Base-by-base conservation (phyloP, 2,113 vertebrate species). In the Caranx ignobilis region DNA sequence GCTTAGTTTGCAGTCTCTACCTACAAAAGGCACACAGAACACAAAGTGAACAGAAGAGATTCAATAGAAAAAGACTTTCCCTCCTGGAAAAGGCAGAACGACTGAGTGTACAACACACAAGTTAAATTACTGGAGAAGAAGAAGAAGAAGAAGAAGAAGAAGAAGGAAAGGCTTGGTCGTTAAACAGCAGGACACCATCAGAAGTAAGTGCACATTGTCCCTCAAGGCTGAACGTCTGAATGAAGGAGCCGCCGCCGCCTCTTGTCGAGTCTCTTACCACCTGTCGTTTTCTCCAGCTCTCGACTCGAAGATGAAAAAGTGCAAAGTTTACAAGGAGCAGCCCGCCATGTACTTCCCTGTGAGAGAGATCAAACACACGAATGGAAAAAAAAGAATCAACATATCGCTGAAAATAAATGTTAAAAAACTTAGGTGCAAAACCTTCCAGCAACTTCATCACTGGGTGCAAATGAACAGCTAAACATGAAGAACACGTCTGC, bases 281-380 rank as follows among this genome's bases (percentile, higher is more conserved):
- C 52, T 35, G 4, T 32, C 47, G 26, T 26, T 26, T 26, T 32
- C 19, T 72, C 18, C 26, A 35, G 16, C 18, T n/a, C 18, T 75
- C 6, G 0, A 65, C 60, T 70, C 62, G 21, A 57, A 12, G 37
- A 43, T 62, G 47, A 81, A 85, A 91, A 90, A 92, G 90, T 91
- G 90, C 92, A 83, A 88, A 62, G 62, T 81, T 95, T 89, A 96
- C 88, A 95, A 47, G 18, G 93, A 94, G 87, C 95, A 95, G 75
- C 94, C 92, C 0, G 94, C 95, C 93, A 96, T 94, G 83, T 96
- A 96, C 87, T 95, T 96, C 73, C 95, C 95, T 95, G 90, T 56
- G 31, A 31, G 45, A 77, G 7, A 63, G 43, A 72, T 52, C 3
- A 16, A 52, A 16, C 59, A 11, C 2, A 21, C 18, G 16, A 18